A percentile compares a stretch with the other conserved stretches of the same genome.
Evolutionary conservation across 2,113 vertebrate species (phyloP).

Genomic region (Tachycineta bicolor): DNA sequence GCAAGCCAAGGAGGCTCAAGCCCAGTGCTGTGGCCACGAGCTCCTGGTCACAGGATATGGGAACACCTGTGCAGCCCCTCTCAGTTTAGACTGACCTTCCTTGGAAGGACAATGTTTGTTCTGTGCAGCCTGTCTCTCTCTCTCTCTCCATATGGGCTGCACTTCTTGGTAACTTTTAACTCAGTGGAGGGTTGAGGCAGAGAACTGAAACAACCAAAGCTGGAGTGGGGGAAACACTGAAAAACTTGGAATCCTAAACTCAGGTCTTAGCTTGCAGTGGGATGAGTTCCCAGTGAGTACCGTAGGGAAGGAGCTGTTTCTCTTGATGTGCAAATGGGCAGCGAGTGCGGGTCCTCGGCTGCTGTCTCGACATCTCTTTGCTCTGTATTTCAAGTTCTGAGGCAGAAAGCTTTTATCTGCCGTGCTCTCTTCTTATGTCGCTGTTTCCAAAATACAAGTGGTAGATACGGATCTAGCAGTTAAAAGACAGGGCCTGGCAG

Average conservation of each 20-base stretch:
- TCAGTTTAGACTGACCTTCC: not conserved
- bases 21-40: not conserved
- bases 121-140: not conserved
- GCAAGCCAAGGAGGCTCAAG: not conserved
- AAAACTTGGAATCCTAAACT: slow-evolving; percentile 33
- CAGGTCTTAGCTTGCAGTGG: slow-evolving; percentile 36
- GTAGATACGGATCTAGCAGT: slow-evolving; percentile 14
- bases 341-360: not conserved
- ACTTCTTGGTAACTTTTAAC: not conserved
- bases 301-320: not conserved
- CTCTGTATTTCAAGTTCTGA: not conserved
- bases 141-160: not conserved
- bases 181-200: not conserved
- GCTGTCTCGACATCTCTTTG: not conserved
- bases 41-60: not conserved
- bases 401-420: slow-evolving; percentile 27
- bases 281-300: not conserved
- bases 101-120: not conserved
- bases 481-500: slow-evolving; percentile 2
- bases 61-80: not conserved
- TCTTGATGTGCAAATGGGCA: slow-evolving; percentile 21
- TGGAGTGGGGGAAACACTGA: not conserved
- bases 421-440: not conserved
- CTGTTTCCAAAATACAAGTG: slow-evolving; percentile 20
- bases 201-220: slow-evolving; percentile 44